Evolutionary conservation across 1,140 invertebrate genomes (phyloP).

Genomic region (Drosophila ironensis): DNA sequence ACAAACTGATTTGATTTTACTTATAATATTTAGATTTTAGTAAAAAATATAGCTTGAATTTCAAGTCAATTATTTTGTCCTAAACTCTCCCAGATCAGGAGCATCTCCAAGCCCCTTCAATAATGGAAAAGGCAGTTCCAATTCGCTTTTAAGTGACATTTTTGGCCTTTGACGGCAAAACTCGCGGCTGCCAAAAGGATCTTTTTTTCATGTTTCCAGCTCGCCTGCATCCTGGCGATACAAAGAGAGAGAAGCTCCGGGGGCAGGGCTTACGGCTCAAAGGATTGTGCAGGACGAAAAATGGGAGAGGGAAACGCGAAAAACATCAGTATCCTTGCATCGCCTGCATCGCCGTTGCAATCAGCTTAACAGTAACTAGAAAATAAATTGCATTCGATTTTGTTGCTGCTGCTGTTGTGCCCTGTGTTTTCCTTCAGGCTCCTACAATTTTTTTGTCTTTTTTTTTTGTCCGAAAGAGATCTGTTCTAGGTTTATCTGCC

Average conservation of each 20-base stretch:
- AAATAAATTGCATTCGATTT: constrained; percentile 80
- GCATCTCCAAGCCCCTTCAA: neutral
- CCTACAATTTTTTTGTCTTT: neutral
- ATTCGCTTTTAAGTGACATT: constrained; percentile 58
- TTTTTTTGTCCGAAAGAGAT: neutral
- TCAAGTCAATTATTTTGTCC: no score
- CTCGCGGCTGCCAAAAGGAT: constrained; percentile 33
- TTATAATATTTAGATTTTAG: no score
- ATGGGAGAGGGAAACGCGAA: constrained; percentile 10
- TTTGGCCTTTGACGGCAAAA: constrained; percentile 45
- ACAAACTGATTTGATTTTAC: no score
- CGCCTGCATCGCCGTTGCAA: constrained; percentile 58
- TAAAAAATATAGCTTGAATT: no score
- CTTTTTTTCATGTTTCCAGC: constrained; percentile 1
- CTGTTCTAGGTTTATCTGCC: constrained; percentile 41
- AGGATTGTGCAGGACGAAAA: constrained; percentile 53
- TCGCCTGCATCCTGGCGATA: constrained; percentile 8
- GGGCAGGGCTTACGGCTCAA: constrained; percentile 49
- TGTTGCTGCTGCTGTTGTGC: constrained; percentile 27
- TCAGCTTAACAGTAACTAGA: constrained; percentile 78
- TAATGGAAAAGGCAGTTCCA: constrained; percentile 34
- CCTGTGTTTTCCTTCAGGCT: constrained; percentile 1
- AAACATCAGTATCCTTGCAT: constrained; percentile 15
- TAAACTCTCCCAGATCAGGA: no score
- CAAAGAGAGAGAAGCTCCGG: constrained; percentile 1